phyloP scores from a whole-genome alignment of 2,113 vertebrate genomes.

The Pionites leucogaster region DNA sequence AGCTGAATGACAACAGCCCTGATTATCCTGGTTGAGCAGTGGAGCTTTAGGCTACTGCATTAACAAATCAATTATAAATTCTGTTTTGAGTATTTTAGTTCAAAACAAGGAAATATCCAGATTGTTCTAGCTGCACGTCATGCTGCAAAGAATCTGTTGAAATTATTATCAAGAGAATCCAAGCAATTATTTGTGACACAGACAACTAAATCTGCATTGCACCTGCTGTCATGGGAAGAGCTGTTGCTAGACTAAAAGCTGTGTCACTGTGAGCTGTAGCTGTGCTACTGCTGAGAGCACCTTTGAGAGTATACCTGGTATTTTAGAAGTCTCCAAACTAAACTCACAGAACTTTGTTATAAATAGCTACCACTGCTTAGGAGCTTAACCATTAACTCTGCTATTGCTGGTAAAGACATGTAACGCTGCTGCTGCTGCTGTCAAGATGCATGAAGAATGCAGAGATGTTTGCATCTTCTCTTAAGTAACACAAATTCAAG shows the following conservation, averaged over 20 bases:
- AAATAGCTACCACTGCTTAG: neutral
- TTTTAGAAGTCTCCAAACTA: neutral
- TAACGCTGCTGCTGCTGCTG: neutral
- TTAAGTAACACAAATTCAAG: neutral
- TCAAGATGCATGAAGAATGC: neutral
- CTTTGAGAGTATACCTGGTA: neutral
- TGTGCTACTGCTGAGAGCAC: neutral
- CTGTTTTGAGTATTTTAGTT: neutral
- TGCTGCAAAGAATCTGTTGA: neutral
- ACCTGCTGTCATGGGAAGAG: neutral
- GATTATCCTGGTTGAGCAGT: neutral
- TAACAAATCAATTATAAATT: constrained; percentile 27
- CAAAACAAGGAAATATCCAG: constrained; percentile 12
- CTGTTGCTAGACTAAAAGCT: neutral
- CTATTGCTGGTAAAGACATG: neutral
- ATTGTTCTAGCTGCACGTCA: neutral
- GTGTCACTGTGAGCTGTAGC: neutral
- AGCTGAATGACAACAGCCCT: neutral
- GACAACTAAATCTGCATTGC: neutral
- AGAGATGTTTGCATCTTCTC: neutral
- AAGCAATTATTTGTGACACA: neutral
- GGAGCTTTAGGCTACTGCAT: neutral
- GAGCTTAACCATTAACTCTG: neutral
- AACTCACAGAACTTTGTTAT: neutral
- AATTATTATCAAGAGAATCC: neutral